Evolutionary conservation across 2,113 vertebrate species (phyloP), one percentile per base, ranked within the genome.

Genomic region (Regulus satrapa): DNA sequence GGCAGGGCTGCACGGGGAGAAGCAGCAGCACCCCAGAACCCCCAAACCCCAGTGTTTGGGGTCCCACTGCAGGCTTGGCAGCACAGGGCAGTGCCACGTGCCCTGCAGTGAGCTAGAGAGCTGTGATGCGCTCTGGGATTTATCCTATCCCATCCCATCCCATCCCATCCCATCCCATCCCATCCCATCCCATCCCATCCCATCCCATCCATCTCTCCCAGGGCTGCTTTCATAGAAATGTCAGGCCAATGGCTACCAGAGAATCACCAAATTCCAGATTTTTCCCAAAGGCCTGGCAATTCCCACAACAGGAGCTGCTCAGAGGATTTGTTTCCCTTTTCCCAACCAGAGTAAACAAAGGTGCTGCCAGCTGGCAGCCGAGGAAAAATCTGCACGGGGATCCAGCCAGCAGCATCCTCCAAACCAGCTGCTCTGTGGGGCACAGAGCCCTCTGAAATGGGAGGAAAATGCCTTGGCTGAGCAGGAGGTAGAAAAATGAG

Each of bases 61-160:
- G 51, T 68, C 31, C 18, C 4, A 1, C 21, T 12, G 21, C 6
- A 1, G 56, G 38, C 46, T 71, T 23, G 0, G 8, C 36, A 54
- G 28, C 34, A 2, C 2, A 9, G 62, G 77, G n/a, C 77, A 41
- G 40, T 3, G 36, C 73, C 56, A 9, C 5, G 0, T 21, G n/a
- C 15, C 45, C 55, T 28, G 69, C 29, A 18, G 13, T 0, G 23
- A 81, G n/a, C 52, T 52, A 67, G 2, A 45, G 62, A 58, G 24
- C 45, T 36, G 34, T 0, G 2, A 10, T 6, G 0, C 21, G 32
- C 49, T n/a, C 8, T 16, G 21, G 62, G 45, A 49, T 75, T 34
- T 14, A 43, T 34, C 51, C 74, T 24, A 7, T 26, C 24, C 25
- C 16, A 48, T 38, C 54, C 79, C 21, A 6, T 32, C 49, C 36